Conservation (phyloP, 1,140 invertebrate genomes). For the Drosophila malerkotliana region DNA sequence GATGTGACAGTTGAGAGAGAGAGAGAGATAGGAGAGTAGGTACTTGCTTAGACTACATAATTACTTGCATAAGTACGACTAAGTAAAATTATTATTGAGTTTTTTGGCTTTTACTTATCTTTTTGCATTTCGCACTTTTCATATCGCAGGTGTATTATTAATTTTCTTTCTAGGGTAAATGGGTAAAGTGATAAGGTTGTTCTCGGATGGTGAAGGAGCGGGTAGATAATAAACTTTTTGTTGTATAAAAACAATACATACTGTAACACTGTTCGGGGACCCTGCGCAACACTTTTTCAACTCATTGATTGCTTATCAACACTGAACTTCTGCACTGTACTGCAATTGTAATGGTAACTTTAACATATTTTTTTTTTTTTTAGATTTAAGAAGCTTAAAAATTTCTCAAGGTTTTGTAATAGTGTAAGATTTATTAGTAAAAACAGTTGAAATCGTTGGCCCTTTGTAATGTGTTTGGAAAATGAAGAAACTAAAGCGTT, state of each 20-base stretch:
- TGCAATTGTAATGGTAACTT: slow-evolving; percentile 79
- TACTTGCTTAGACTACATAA: slow-evolving; percentile 77
- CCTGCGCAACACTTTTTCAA: slow-evolving; percentile 68
- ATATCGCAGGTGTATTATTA: slow-evolving; percentile 28
- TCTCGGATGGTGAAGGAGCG: slow-evolving; percentile 13
- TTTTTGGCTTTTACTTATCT: slow-evolving; percentile 77
- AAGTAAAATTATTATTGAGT: slow-evolving; percentile 63
- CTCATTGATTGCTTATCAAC: slow-evolving; percentile 63
- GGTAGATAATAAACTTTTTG: slow-evolving; percentile 55
- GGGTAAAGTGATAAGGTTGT: slow-evolving; percentile 30
- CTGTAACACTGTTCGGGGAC: slow-evolving; percentile 56
- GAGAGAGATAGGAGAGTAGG: slow-evolving; percentile 40
- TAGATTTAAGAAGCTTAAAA: slow-evolving; percentile 20
- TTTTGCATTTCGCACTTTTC: slow-evolving; percentile 27
- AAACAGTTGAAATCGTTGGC: slow-evolving; percentile 10
- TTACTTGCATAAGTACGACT: slow-evolving; percentile 73
- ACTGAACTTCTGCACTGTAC: slow-evolving; percentile 67
- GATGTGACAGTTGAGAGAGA: slow-evolving; percentile 28
- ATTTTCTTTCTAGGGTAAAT: slow-evolving; percentile 2
- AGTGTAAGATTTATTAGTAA: slow-evolving; percentile 15
- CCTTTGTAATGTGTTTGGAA: slow-evolving; percentile 10
- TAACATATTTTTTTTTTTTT: slow-evolving; percentile 54
- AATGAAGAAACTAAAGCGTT: not conserved
- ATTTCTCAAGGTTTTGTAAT: slow-evolving; percentile 15
- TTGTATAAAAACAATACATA: slow-evolving; percentile 73